Conservation (phyloP, 2,113 vertebrate genomes). For the Cavia porcellus region DNA sequence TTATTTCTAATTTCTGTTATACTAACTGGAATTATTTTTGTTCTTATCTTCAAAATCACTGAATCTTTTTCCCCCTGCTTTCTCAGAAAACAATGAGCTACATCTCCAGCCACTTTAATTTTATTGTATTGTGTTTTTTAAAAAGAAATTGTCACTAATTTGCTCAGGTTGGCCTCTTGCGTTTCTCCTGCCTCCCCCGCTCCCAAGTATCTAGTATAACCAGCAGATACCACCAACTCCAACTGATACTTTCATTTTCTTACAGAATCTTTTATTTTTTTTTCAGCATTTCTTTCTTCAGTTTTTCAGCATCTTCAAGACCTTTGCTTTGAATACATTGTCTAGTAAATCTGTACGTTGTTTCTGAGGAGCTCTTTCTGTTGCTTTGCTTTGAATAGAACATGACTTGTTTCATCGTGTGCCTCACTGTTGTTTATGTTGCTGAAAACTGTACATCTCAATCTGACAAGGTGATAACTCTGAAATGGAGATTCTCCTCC, state of each 20-base stretch:
- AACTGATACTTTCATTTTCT: background rate
- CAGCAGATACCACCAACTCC: background rate
- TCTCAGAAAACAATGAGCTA: background rate
- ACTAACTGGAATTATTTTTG: background rate
- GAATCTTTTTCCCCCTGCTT: background rate
- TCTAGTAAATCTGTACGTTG: background rate
- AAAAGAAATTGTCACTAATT: background rate
- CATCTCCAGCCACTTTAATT: background rate
- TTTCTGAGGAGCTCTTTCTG: background rate
- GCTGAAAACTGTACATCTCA: background rate
- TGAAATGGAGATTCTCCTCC: background rate
- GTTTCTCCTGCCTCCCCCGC: background rate
- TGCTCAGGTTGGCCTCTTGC: background rate
- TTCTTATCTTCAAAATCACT: background rate
- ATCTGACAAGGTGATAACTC: background rate
- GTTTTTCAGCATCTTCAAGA: background rate
- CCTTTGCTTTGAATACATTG: background rate
- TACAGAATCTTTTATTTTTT: background rate
- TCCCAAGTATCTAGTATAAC: background rate
- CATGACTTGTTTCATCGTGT: background rate
- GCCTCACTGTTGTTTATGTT: background rate
- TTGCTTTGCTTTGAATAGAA: background rate
- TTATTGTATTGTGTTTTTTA: background rate
- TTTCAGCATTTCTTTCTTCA: background rate
- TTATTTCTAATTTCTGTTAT: background rate